These are phyloP conservation scores for Dryas iulia DNA, from an alignment of 1,140 invertebrate species.

Conservation along the genomic window DNA sequence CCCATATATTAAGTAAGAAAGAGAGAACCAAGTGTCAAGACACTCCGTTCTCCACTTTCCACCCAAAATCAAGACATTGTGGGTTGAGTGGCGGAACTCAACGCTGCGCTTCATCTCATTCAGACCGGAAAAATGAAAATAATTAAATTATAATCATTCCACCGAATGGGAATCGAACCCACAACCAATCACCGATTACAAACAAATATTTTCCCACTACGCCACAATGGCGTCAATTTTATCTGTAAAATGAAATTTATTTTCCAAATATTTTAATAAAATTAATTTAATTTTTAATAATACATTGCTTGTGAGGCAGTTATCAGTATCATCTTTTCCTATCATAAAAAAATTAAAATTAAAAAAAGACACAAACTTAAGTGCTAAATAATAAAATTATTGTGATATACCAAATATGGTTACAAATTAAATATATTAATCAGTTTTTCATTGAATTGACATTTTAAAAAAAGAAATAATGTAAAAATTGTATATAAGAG, in stretches of 20 bases:
- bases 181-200: too few species aligned
- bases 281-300: background rate
- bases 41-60: too few species aligned
- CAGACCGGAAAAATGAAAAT: too few species aligned
- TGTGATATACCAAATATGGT: background rate
- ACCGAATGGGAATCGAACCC: too few species aligned
- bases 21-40: too few species aligned
- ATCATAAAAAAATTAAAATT: background rate
- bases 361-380: background rate
- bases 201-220: too few species aligned
- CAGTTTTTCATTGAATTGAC: background rate
- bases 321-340: background rate
- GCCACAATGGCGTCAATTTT: too few species aligned
- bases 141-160: too few species aligned
- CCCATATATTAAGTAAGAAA: too few species aligned
- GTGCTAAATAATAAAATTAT: background rate
- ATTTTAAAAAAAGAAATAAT: background rate
- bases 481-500: background rate
- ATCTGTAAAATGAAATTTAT: background rate
- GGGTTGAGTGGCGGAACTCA: too few species aligned
- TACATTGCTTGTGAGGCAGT: conserved; percentile 1
- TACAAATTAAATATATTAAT: background rate
- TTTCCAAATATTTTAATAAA: background rate
- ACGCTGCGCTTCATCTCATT: too few species aligned
- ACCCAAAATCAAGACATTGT: too few species aligned